Base-by-base conservation (phyloP, 2,888 invertebrate genomes). In the Melieria picta region DNA sequence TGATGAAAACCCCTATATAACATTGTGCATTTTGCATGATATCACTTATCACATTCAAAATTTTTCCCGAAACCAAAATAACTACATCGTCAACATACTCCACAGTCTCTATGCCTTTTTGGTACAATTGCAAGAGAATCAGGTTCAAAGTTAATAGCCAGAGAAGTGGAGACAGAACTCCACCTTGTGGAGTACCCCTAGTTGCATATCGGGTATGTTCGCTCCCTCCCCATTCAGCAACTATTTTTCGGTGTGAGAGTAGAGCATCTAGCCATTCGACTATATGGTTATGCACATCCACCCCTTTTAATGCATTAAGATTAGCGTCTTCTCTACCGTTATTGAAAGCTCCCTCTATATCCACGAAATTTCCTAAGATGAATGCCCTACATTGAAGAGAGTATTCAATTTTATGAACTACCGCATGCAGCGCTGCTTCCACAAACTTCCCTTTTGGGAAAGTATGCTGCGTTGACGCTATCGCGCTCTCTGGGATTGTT, bases 381-480 rank as follows among this genome's bases (percentile, higher is more conserved):
- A 3, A 50, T 50, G 9, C 50, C 11, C 50, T 50, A 50, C 3
- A 50, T 50, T 50, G 1, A 50, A 50, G 50, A 10, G 50, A 50
- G 50, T 50, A 2, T 50, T 50, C 7, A 50, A 50, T 50, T 50
- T 50, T 50, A 11, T 50, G 50, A 50, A 50, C 50, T 50, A 50
- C 50, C 50, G 50, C 50, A 50, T 50, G 50, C 50, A 50, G 50
- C 50, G 11, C 50, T 50, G 50, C 50, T 11, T 50, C 50, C 50
- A 50, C 50, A 10, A 11, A 50, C 11, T 50, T 11, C 50, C 50
- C 16, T 16, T 16, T 16, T 16, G 0, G 16, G 16, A 16, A 16
- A 16, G 16, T 16, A 16, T 16, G 16, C 16, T 16, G 16, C 16
- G 16, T 16, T 16, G 16, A 16, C 16, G 16, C 16, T 16, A 16